These are phyloP conservation scores for Paramormyrops hopkinsi DNA, from an alignment of 2,797 vertebrate species.

Conservation along the genomic window DNA sequence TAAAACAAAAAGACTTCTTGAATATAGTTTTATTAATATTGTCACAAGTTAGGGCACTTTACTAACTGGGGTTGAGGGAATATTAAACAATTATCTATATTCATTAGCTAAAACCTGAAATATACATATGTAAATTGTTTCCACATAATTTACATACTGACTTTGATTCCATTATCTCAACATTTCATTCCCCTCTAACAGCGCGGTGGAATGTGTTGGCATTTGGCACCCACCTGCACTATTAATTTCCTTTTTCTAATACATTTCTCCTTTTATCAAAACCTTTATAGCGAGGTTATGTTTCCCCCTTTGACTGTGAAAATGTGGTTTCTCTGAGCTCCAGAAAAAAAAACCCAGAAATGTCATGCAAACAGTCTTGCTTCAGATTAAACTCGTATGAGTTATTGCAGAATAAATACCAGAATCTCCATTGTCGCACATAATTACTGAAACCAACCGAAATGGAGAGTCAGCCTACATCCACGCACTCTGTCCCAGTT, in stretches of 20 bases:
- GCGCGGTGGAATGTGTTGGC: constrained; percentile 5
- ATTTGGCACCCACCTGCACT: neutral
- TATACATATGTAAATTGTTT: neutral
- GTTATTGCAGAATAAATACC: neutral
- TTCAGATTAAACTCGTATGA: neutral
- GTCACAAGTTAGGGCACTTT: neutral
- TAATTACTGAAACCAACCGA: constrained; percentile 2
- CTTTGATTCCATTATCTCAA: neutral
- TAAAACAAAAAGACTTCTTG: neutral
- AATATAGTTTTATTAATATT: neutral
- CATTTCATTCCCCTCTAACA: neutral
- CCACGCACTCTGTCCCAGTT: neutral
- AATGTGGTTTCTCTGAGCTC: constrained; percentile 8
- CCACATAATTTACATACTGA: constrained; percentile 13
- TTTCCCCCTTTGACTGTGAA: neutral
- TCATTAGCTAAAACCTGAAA: constrained; percentile 11
- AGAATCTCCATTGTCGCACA: neutral
- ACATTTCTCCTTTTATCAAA: neutral
- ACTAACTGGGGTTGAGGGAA: neutral
- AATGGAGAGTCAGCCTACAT: neutral
- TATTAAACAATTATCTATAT: constrained; percentile 4
- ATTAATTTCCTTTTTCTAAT: neutral
- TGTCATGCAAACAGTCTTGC: neutral
- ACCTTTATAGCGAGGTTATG: neutral
- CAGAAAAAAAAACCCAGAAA: neutral